These are phyloP conservation scores for Triplophysa dalaica DNA, from an alignment of 2,113 vertebrate genomes.

Conservation along the genomic window DNA sequence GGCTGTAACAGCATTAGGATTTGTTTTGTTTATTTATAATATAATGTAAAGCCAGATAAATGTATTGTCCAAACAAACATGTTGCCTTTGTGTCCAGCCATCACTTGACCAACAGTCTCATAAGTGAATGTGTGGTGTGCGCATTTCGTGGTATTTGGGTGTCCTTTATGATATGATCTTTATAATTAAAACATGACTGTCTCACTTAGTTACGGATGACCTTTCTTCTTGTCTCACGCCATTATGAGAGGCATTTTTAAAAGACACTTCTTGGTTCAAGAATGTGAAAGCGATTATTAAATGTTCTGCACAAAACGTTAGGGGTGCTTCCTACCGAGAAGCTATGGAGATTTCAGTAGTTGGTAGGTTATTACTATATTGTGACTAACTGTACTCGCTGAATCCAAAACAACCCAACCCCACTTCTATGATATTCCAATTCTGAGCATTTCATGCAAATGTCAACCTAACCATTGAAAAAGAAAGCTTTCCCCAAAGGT, in stretches of 20 bases:
- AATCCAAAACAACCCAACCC: too few relatives aligned
- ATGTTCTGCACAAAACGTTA: background rate
- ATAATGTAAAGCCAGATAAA: background rate
- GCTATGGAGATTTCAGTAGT: too few relatives aligned
- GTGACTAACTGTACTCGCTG: too few relatives aligned
- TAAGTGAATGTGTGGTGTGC: background rate
- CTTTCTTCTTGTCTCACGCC: background rate
- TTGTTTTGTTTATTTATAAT: background rate
- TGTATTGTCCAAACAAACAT: background rate
- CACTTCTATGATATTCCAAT: too few relatives aligned
- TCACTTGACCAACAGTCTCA: background rate
- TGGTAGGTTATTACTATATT: too few relatives aligned
- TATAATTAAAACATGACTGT: background rate
- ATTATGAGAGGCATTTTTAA: background rate
- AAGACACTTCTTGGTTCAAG: background rate
- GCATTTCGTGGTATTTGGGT: background rate
- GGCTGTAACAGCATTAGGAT: background rate
- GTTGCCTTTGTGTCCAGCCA: too few relatives aligned
- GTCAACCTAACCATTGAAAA: too few relatives aligned
- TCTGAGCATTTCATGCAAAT: too few relatives aligned
- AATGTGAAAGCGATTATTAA: background rate
- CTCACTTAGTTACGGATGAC: background rate
- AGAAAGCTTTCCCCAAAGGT: too few relatives aligned
- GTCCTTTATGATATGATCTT: constrained; percentile 7
- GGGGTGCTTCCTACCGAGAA: too few relatives aligned